Percentiles rank a stretch among this genome's conserved stretches.
phyloP scores from a whole-genome alignment of 2,888 invertebrate species.

The Diplazon laetatorius region DNA sequence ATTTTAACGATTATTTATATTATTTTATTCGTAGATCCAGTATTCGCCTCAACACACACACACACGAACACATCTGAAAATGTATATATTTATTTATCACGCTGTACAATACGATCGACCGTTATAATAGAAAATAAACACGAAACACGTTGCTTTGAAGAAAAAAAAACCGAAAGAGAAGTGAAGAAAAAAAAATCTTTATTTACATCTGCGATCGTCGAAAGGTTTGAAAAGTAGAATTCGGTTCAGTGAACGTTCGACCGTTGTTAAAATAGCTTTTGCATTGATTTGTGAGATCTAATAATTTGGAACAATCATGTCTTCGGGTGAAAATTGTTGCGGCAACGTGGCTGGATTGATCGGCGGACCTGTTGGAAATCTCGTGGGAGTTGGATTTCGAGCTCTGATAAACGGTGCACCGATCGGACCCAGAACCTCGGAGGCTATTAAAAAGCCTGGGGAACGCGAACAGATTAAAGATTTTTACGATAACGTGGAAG shows the following conservation, averaged over 20 bases:
- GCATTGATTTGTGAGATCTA: no score
- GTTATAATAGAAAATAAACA: constrained; percentile 57
- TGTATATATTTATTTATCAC: constrained; percentile 52
- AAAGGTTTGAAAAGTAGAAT: not conserved
- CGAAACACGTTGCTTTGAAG: constrained; percentile 48
- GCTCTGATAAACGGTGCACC: constrained; percentile 62
- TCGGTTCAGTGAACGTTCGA: not conserved
- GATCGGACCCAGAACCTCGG: constrained; percentile 36
- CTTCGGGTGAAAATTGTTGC: constrained; percentile 58
- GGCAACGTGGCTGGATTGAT: constrained; percentile 59
- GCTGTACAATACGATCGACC: constrained; percentile 45
- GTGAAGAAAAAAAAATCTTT: not conserved
- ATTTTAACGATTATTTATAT: constrained; percentile 19
- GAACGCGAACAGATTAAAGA: constrained; percentile 41
- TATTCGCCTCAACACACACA: constrained; percentile 24
- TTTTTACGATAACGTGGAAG: constrained; percentile 65
- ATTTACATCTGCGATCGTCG: not conserved
- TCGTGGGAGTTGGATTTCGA: constrained; percentile 67
- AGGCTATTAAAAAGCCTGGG: constrained; percentile 2
- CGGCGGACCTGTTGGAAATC: constrained; percentile 62
- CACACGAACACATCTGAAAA: constrained; percentile 28
- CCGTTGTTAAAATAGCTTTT: constrained; percentile 7
- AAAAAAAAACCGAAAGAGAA: no score
- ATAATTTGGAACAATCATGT: constrained; percentile 51
- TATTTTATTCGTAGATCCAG: constrained; percentile 15